Conservation (phyloP, 1,140 invertebrate genomes). For the Eriocheir sinensis region DNA sequence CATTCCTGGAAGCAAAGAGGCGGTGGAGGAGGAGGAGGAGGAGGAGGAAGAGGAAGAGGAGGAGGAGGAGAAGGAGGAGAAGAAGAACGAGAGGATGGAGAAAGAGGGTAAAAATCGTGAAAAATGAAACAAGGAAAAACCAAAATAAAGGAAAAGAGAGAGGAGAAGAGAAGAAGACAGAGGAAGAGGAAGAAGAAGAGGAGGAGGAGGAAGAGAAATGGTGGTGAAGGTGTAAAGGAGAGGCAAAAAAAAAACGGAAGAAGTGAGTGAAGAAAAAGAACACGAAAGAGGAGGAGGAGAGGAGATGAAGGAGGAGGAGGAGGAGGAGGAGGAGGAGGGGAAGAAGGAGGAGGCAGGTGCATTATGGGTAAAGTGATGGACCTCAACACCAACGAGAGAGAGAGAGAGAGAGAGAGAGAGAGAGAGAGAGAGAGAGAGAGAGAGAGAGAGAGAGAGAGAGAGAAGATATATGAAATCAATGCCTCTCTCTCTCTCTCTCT, state of each 20-base stretch:
- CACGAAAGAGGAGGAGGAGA: too few species aligned
- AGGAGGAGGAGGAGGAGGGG: background rate
- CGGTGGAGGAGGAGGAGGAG: slow-evolving; percentile 9
- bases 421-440: background rate
- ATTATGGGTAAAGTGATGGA: background rate
- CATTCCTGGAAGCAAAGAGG: too few species aligned
- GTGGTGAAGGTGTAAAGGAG: too few species aligned
- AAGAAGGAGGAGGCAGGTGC: background rate
- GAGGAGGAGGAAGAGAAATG: too few species aligned
- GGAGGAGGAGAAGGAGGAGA: background rate
- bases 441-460: slow-evolving; percentile 22
- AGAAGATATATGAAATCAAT: background rate
- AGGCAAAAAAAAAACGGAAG: too few species aligned
- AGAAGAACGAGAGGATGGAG: background rate
- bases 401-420: background rate
- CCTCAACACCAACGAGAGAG: background rate
- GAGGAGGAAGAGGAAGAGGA: background rate
- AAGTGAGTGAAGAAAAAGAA: too few species aligned
- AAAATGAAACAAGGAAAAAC: background rate
- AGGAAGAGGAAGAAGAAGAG: too few species aligned
- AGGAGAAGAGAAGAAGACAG: background rate
- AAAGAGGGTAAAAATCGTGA: background rate
- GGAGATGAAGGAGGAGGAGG: background rate
- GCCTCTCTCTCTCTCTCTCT: too few species aligned
- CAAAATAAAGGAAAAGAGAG: background rate